phyloP scores from a whole-genome alignment of 2,797 vertebrate species.

The Mormyrops boulengeri region DNA sequence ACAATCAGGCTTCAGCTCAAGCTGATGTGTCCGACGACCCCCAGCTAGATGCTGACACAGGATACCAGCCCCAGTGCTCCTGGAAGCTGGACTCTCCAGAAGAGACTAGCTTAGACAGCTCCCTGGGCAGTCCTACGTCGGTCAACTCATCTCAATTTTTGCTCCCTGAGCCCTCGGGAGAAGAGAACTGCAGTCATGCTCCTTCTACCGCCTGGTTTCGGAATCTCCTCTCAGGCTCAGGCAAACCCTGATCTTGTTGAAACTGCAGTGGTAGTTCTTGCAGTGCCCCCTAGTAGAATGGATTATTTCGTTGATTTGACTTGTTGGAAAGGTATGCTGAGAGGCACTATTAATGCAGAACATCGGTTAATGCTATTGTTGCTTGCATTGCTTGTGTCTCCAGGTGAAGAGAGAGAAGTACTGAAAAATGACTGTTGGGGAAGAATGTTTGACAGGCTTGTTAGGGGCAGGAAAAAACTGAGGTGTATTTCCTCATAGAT shows the following conservation, averaged over 20 bases:
- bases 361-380: neutral
- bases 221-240: slow-evolving; percentile 46
- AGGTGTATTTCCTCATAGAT: neutral
- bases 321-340: neutral
- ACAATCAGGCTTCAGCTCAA: neutral
- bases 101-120: slow-evolving; percentile 52
- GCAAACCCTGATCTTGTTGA: slow-evolving; percentile 33
- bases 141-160: slow-evolving; percentile 89
- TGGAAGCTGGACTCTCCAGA: slow-evolving; percentile 73
- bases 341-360: neutral
- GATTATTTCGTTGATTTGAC: neutral
- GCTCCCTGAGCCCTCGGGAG: slow-evolving; percentile 69
- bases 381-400: neutral
- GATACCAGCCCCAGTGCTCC: slow-evolving; percentile 81
- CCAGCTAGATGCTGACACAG: slow-evolving; percentile 40
- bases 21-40: slow-evolving; percentile 27
- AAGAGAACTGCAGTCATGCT: slow-evolving; percentile 49
- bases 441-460: neutral
- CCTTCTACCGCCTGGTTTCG: slow-evolving; percentile 61
- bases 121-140: slow-evolving; percentile 87
- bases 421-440: neutral
- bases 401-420: neutral
- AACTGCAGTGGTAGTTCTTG: slow-evolving; percentile 25
- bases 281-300: neutral
- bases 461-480: neutral